phyloP scores from a whole-genome alignment of 2,797 vertebrate genomes.

The Parauchenoglanis punctatus region DNA sequence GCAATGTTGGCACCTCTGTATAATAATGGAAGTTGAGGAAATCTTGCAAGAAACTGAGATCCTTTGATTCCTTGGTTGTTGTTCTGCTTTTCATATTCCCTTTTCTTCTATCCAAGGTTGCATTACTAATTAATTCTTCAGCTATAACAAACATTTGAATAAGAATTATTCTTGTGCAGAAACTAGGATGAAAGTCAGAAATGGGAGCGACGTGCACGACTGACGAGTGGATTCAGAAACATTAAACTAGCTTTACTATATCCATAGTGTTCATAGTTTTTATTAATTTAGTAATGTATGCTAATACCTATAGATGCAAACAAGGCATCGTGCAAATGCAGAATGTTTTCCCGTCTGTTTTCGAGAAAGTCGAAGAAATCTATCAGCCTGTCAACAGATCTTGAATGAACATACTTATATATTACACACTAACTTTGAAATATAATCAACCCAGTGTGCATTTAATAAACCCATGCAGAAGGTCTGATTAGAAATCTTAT shows the following conservation, averaged over 20 bases:
- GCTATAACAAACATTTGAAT: not conserved
- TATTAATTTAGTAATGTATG: not conserved
- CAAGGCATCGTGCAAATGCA: not conserved
- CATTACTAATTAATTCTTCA: conserved; percentile 12
- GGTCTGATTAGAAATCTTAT: not conserved
- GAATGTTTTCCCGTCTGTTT: not conserved
- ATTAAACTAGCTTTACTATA: not conserved
- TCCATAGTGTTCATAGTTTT: not conserved
- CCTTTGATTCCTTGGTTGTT: not conserved
- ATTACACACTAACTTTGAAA: not conserved
- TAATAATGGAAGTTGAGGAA: not conserved
- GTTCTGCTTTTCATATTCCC: not conserved
- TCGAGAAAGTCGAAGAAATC: not conserved
- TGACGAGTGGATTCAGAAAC: not conserved
- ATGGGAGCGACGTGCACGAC: not conserved
- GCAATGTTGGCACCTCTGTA: not conserved
- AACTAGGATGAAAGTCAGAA: not conserved
- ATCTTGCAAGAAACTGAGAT: not conserved
- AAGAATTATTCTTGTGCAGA: conserved; percentile 14
- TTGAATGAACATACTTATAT: not conserved
- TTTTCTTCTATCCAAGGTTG: conserved; percentile 8
- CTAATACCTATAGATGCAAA: not conserved
- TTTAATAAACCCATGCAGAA: not conserved
- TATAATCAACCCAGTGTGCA: not conserved
- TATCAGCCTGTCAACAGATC: not conserved